phyloP scores from a whole-genome alignment of 2,113 vertebrate species.

The Alosa alosa region DNA sequence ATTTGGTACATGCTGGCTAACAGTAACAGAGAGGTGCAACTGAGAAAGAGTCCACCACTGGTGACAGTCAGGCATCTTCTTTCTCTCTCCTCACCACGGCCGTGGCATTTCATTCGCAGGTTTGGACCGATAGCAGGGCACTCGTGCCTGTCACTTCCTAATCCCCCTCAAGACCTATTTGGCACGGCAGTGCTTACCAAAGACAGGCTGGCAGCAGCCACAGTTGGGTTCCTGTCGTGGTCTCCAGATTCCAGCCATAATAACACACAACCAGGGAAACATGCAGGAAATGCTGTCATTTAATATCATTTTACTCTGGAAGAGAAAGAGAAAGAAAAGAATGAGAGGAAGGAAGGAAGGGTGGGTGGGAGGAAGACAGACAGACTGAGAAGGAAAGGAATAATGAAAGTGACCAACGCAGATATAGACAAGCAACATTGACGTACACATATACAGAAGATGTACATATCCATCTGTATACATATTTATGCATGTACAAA shows the following conservation, averaged over 20 bases:
- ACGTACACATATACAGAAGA: not conserved
- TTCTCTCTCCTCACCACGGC: not conserved
- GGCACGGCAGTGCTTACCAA: not conserved
- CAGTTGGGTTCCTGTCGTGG: not conserved
- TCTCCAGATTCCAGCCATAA: not conserved
- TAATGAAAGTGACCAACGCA: not conserved
- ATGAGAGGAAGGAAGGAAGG: not conserved
- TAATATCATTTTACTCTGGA: not conserved
- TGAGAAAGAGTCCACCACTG: not conserved
- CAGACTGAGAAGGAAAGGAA: not conserved
- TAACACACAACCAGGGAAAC: not conserved
- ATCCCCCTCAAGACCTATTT: constrained; percentile 31
- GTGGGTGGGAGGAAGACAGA: too few relatives aligned
- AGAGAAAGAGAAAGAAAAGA: not conserved
- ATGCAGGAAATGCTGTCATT: not conserved
- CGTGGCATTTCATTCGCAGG: not conserved
- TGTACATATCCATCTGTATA: not conserved
- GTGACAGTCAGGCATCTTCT: not conserved
- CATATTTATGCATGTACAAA: not conserved
- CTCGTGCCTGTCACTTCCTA: constrained; percentile 38
- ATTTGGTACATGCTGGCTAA: not conserved
- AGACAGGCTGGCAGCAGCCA: not conserved
- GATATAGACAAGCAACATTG: not conserved
- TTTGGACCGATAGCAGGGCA: constrained; percentile 16
- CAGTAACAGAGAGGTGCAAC: not conserved